Evolutionary conservation across 2,113 vertebrate genomes (phyloP).

Genomic region (Poeciliopsis prolifica): DNA sequence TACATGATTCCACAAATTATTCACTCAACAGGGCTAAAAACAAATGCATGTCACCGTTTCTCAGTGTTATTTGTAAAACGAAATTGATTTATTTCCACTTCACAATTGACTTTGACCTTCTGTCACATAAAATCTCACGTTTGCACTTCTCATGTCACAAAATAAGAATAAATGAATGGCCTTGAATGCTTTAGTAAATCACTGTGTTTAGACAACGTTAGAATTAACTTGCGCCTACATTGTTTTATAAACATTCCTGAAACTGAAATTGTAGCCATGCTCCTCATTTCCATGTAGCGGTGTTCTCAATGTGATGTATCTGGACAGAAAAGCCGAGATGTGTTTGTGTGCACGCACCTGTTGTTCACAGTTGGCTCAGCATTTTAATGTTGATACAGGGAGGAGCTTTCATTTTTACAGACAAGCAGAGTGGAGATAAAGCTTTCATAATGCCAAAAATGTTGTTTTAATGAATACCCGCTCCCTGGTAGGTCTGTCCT

Average conservation of each 20-base stretch:
- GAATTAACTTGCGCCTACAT: neutral
- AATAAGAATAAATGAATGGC: neutral
- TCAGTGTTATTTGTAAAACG: no score
- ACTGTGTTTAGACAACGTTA: neutral
- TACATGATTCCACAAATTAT: no score
- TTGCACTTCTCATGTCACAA: neutral
- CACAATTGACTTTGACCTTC: neutral
- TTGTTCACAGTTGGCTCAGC: slow-evolving; percentile 40
- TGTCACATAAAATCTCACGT: neutral
- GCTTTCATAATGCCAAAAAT: slow-evolving; percentile 47
- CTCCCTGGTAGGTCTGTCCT: slow-evolving; percentile 46
- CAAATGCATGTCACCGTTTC: no score
- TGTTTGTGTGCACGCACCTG: slow-evolving; percentile 28
- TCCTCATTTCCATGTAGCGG: neutral
- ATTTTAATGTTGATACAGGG: slow-evolving; percentile 45
- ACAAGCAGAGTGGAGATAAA: slow-evolving; percentile 45
- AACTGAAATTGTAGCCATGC: neutral
- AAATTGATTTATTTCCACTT: no score
- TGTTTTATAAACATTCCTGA: neutral
- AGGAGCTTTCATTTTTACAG: slow-evolving; percentile 49
- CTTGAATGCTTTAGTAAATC: neutral
- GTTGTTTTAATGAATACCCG: slow-evolving; percentile 19
- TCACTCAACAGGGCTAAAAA: no score
- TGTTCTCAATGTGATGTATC: slow-evolving; percentile 18
- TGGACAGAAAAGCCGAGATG: slow-evolving; percentile 30